These are phyloP conservation scores for Chloroceryle aenea DNA, from an alignment of 2,113 vertebrate genomes.

Conservation along the genomic window DNA sequence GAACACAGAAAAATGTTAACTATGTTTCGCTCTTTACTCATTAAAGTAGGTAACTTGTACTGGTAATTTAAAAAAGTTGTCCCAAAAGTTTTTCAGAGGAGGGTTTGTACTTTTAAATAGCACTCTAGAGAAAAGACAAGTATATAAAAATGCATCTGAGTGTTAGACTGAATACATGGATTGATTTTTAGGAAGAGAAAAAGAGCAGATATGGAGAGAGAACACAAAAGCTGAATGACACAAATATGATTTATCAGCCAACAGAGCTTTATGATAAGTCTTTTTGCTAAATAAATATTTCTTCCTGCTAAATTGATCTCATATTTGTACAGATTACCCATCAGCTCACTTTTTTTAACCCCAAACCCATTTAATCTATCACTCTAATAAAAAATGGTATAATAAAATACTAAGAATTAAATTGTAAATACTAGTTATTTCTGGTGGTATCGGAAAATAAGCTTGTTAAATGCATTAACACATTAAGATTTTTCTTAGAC, in stretches of 20 bases:
- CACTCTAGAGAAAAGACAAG: background rate
- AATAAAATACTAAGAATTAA: background rate
- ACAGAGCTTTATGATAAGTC: background rate
- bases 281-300: background rate
- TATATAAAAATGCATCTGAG: background rate
- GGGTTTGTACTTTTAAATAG: background rate
- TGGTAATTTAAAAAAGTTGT: background rate
- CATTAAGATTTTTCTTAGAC: background rate
- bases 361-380: background rate
- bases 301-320: background rate
- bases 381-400: background rate
- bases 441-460: background rate
- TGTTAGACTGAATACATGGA: background rate
- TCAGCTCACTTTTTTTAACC: background rate
- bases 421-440: background rate
- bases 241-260: background rate
- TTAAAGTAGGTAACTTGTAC: background rate
- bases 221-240: background rate
- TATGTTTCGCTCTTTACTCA: background rate
- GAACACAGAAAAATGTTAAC: background rate
- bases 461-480: background rate
- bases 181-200: background rate
- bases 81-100: background rate
- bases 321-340: background rate
- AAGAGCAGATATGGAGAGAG: background rate